Evolutionary conservation across 2,888 invertebrate species (phyloP), one percentile per base, ranked within the genome.

Genomic region (Ornithoptera alexandrae): DNA sequence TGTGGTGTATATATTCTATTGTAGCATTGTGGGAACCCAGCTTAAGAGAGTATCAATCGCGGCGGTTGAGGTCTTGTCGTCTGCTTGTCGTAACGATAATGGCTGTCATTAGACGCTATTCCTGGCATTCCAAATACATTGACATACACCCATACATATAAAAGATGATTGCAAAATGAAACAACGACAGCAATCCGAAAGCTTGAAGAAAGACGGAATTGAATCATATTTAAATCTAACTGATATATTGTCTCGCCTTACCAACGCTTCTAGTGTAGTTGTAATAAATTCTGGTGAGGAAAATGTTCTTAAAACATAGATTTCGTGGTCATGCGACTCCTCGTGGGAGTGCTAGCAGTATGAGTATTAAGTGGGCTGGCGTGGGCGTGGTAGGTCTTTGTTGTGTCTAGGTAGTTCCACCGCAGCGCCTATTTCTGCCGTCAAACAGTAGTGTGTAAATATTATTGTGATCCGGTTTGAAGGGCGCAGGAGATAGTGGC

Each of bases 31-130:
- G 65, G 24, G 58, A 65, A 59, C 68, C 66, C 67, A 66, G 22
- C 1, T 7, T 68, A 69, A 68, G 70, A 66, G 69, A 18, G 65
- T 70, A 72, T 72, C 76, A 78, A 77, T 78, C 74, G 75, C n/a
- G 63, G 76, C 77, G 78, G 81, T 78, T 80, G 79, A 78, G 78
- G 79, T 76, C 81, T 77, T 75, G 80, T 79, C 75, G 76, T 74
- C 77, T 79, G 82, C 77, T 81, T 79, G 81, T 77, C 78, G 75
- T 81, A 74, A 76, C 77, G 79, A 79, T 84, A 83, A 84, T 82
- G 79, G 77, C 77, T 30, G 76, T 77, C 78, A 84, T 84, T 83
- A 83, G 78, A 74, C 73, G 76, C 75, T 79, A 81, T 81, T 78
- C 81, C 77, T 74, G 70, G 72, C 80, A 83, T 84, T 81, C 84